Evolutionary conservation across 2,888 invertebrate species (phyloP).

Genomic region (Dryococelus australis): DNA sequence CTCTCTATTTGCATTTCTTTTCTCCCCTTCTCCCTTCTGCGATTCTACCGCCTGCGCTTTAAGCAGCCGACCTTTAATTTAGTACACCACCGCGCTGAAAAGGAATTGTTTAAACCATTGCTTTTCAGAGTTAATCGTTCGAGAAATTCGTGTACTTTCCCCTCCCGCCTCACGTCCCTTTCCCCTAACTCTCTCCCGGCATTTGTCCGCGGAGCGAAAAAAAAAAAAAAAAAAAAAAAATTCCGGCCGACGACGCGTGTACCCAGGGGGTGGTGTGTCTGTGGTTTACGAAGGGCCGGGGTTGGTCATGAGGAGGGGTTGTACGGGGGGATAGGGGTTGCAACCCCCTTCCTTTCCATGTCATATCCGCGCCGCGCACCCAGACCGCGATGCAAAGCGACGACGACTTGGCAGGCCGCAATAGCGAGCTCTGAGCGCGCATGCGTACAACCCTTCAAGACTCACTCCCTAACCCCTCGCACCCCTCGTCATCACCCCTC

Average conservation of each 20-base stretch:
- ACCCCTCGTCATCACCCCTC: background rate
- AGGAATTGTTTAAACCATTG: constrained; percentile 25
- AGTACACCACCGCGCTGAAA: background rate
- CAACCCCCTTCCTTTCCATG: background rate
- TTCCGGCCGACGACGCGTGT: background rate
- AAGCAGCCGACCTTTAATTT: constrained; percentile 27
- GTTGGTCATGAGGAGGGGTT: background rate
- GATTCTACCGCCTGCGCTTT: background rate
- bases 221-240: constrained; percentile 22
- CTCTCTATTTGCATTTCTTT: background rate
- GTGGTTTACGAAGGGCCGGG: background rate
- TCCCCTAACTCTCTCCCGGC: background rate
- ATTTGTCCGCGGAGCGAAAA: constrained; percentile 4
- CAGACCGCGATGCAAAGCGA: background rate
- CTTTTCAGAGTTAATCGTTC: constrained; percentile 22
- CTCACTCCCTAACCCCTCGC: background rate
- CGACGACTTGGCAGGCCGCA: background rate
- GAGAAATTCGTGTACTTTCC: constrained; percentile 29
- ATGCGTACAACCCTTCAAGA: background rate
- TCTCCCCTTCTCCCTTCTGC: background rate
- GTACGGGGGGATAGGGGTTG: background rate
- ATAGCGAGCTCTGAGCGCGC: background rate
- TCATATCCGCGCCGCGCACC: background rate
- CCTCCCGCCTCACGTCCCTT: background rate
- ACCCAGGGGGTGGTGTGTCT: background rate